Conservation (phyloP, 2,888 invertebrate species). For the Rhopalosiphum nymphaeae region DNA sequence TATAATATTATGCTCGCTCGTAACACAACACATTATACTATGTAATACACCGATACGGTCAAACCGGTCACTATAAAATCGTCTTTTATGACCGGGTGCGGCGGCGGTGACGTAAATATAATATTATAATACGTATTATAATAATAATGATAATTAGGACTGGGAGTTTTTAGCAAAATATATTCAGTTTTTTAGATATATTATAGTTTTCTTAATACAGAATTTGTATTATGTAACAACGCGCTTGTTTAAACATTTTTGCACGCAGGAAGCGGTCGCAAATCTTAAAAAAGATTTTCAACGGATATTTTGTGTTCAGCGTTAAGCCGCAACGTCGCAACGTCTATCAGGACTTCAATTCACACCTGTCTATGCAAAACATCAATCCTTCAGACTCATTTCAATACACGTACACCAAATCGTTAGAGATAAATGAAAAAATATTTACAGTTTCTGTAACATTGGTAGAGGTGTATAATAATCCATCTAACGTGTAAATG, state of each 20-base stretch:
- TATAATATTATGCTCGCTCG: neutral
- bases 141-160: neutral
- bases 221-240: neutral
- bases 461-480: neutral
- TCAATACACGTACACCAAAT: neutral
- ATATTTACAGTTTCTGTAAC: neutral
- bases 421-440: neutral
- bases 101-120: neutral
- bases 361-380: neutral
- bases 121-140: neutral
- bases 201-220: neutral
- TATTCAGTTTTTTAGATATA: neutral
- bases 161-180: neutral
- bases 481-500: neutral
- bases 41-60: neutral
- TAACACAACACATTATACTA: neutral
- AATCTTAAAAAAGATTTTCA: conserved; percentile 17
- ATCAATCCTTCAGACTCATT: conserved; percentile 20
- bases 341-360: too few species aligned
- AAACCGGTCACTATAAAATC: neutral
- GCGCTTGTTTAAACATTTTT: neutral
- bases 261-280: neutral
- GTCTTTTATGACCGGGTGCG: neutral
- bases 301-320: conserved; percentile 32
- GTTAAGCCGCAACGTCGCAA: neutral